Evolutionary conservation across 2,888 invertebrate genomes (phyloP).

Genomic region (Priapulus caudatus): DNA sequence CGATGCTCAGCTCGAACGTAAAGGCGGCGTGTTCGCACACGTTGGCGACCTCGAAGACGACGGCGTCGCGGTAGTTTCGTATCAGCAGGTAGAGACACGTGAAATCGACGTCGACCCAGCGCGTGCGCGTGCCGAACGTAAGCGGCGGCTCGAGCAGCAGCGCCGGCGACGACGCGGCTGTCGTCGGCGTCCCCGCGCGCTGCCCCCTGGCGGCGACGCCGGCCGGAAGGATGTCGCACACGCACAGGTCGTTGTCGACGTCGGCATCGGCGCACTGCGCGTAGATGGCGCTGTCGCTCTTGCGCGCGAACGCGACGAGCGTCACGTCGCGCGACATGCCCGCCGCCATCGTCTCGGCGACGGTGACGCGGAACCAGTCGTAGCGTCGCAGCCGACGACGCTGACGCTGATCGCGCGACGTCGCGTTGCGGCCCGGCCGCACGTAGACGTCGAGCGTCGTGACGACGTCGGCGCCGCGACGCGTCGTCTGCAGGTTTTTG

Average conservation of each 20-base stretch:
- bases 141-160: background rate
- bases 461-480: background rate
- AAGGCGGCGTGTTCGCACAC: background rate
- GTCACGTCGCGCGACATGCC: background rate
- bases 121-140: background rate
- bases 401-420: background rate
- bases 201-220: background rate
- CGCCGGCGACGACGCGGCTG: background rate
- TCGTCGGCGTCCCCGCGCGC: background rate
- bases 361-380: background rate
- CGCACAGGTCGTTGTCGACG: background rate
- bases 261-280: background rate
- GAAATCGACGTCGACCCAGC: background rate
- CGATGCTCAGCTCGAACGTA: background rate
- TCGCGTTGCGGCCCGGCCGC: background rate
- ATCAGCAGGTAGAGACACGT: background rate
- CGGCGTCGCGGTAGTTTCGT: background rate
- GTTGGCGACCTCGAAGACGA: background rate
- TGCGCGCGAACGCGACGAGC: background rate
- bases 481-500: background rate
- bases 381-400: too few relatives aligned
- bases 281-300: background rate
- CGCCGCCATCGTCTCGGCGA: background rate
- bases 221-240: background rate
- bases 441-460: background rate